A percentile compares a stretch with the other conserved stretches of the same genome.
Conservation (phyloP, 2,113 vertebrate genomes). For the Pterocles gutturalis region DNA sequence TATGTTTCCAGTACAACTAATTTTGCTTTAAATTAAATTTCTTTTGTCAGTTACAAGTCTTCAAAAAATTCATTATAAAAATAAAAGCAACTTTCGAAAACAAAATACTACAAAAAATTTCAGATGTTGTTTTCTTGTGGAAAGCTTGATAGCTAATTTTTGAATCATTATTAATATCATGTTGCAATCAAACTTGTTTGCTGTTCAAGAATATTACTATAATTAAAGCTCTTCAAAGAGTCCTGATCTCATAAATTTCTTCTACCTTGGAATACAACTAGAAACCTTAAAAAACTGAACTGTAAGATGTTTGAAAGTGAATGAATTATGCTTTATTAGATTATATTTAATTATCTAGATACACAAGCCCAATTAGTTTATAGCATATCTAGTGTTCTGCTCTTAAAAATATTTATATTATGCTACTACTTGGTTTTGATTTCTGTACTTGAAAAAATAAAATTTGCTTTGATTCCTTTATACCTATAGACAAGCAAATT, state of each 20-base stretch:
- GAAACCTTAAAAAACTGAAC: neutral
- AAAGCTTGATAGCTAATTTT: neutral
- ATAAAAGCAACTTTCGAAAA: neutral
- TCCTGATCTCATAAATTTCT: neutral
- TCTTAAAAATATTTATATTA: neutral
- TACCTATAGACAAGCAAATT: neutral
- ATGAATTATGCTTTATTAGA: neutral
- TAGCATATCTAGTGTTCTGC: neutral
- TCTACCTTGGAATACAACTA: neutral
- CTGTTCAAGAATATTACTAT: neutral
- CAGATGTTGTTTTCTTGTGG: neutral
- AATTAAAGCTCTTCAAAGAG: neutral
- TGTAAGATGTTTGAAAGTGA: neutral
- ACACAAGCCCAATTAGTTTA: neutral
- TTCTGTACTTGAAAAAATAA: neutral
- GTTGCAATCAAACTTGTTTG: neutral
- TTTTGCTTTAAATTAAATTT: neutral
- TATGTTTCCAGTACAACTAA: neutral
- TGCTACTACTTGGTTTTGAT: neutral
- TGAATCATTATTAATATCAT: neutral
- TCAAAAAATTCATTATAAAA: neutral
- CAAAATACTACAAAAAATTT: neutral
- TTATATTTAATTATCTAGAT: neutral
- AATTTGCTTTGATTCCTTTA: neutral
- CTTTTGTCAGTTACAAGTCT: neutral